Base-by-base conservation (phyloP, 1,140 invertebrate species). In the Nilaparvata lugens region DNA sequence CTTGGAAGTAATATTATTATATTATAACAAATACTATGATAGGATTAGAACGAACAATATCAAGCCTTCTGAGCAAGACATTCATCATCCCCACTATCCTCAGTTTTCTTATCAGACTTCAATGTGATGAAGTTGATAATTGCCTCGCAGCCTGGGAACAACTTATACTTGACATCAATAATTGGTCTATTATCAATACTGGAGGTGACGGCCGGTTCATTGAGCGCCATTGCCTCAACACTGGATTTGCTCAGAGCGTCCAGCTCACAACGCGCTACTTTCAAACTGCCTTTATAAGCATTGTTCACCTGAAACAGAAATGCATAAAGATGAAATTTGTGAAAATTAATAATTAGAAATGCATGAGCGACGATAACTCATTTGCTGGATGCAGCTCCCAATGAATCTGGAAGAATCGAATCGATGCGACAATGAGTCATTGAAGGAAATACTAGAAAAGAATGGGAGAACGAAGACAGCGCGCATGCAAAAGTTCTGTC, bases 301-400 rank as follows among this genome's bases (percentile, higher is more conserved):
- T 62, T 62, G 43, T 65, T 65, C 1, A 65, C 63, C 51, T 55
- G 62, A 13, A 56, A 14, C 0, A 65, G 2, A 48, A 48, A 16
- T 19, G 21, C 13, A 19, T 4, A n/a, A n/a, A n/a, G n/a, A n/a
- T n/a, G n/a, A n/a, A n/a, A 19, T 48, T 48, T 48, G 11, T 4
- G 45, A 48, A 48, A 48, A 40, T 40, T n/a, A 40, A 9, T 40
- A 40, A 40, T n/a, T 9, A 40, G 38, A 40, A 40, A 40, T 9
- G 38, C 9, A 9, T 40, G 9, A 40, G n/a, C 38, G 9, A 9
- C 9, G n/a, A 40, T 40, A 40, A 40, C 9, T 9, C n/a, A 40
- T 9, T 9, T 40, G n/a, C 9, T 40, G 9, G 9, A 40, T 40
- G n/a, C 9, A 9, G 38, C n/a, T 9, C 9, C n/a, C n/a, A 40